These are phyloP conservation scores for Keiferia lycopersicella DNA, from an alignment of 2,888 invertebrate species.

Conservation along the genomic window DNA sequence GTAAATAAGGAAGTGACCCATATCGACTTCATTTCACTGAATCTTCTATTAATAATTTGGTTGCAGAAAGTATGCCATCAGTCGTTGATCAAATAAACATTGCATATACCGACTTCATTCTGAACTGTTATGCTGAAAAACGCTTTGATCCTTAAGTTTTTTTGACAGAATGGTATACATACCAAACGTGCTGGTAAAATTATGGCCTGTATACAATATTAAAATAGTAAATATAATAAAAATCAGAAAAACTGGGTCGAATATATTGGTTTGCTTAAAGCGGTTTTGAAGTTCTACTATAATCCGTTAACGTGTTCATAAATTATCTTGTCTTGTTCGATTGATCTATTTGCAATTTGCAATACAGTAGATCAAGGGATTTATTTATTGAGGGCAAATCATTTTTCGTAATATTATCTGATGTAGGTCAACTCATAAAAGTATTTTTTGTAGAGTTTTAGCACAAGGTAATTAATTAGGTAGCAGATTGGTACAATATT, in stretches of 20 bases:
- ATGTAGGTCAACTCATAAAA: background rate
- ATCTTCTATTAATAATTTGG: constrained; percentile 8
- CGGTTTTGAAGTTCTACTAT: constrained; percentile 11
- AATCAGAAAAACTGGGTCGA: constrained; percentile 8
- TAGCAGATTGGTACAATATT: too few species aligned
- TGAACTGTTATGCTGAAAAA: background rate
- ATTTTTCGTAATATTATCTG: background rate
- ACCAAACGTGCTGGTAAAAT: constrained; percentile 7
- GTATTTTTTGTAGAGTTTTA: background rate
- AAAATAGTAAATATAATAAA: constrained; percentile 25
- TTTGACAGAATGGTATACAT: constrained; percentile 20
- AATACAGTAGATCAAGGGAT: background rate
- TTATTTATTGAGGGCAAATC: background rate
- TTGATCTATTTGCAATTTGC: background rate
- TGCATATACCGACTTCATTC: constrained; percentile 1
- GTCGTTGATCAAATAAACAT: constrained; percentile 16
- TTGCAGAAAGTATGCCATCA: constrained; percentile 4
- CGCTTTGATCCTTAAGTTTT: constrained; percentile 27
- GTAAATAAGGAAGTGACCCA: constrained; percentile 6
- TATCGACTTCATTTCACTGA: background rate
- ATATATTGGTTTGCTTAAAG: background rate
- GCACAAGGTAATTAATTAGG: too few species aligned
- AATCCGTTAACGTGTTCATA: constrained; percentile 6
- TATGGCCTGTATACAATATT: background rate
- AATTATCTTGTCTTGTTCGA: background rate